These are phyloP conservation scores for Epinephelus malabaricus DNA, from an alignment of 2,797 vertebrate genomes.

Conservation along the genomic window DNA sequence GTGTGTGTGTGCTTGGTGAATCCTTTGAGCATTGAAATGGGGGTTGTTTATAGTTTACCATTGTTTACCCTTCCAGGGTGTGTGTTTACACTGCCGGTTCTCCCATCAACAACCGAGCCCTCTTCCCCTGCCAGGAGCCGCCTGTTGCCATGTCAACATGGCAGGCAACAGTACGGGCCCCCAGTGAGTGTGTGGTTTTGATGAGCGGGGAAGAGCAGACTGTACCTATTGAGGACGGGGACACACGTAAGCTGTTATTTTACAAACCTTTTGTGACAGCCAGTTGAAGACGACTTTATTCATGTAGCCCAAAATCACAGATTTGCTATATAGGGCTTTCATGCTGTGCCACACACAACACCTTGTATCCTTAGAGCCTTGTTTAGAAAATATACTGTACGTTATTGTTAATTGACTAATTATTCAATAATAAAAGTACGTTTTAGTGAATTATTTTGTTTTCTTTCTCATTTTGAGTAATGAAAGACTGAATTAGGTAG, in stretches of 20 bases:
- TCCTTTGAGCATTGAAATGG: conserved; percentile 69
- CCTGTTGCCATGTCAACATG: conserved; percentile 98
- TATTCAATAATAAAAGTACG: not conserved
- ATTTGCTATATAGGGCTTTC: not conserved
- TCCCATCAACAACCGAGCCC: conserved; percentile 98
- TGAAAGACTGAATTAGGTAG: not conserved
- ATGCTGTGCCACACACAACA: not conserved
- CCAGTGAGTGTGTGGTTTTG: conserved; percentile 91
- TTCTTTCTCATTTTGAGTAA: not conserved
- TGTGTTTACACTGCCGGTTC: conserved; percentile 98
- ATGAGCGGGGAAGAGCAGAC: conserved; percentile 95
- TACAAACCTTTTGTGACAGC: conserved; percentile 9
- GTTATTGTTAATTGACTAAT: not conserved
- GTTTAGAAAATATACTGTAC: not conserved
- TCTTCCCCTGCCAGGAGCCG: conserved; percentile 98
- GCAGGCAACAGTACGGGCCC: conserved; percentile 92
- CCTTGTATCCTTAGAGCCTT: not conserved
- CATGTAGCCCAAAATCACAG: not conserved
- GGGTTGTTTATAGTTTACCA: conserved; percentile 76
- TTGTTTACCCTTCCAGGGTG: conserved; percentile 87
- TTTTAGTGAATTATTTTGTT: not conserved
- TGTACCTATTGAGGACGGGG: conserved; percentile 72
- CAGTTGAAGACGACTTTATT: conserved; percentile 1
- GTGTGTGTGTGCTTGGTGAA: conserved; percentile 26
- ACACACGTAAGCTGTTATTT: conserved; percentile 76